Conservation (phyloP, 2,113 vertebrate species). For the Himantopus leucocephalus region DNA sequence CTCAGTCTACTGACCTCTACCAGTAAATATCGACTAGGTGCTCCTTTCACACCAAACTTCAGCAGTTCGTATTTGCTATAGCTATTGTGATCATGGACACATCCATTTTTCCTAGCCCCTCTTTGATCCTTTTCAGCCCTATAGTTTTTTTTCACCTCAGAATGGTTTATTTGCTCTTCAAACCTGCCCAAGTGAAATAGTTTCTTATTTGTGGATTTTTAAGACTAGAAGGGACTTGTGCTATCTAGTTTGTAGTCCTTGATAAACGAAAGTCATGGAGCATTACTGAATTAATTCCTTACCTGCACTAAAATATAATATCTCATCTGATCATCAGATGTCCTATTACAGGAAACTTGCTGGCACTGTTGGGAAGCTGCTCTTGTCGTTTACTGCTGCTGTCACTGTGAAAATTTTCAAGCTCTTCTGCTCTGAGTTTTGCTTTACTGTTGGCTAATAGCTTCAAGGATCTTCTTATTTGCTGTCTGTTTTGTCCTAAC, state of each 20-base stretch:
- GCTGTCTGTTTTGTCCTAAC: background rate
- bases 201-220: background rate
- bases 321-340: background rate
- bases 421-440: background rate
- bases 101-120: background rate
- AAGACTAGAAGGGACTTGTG: background rate
- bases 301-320: background rate
- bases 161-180: background rate
- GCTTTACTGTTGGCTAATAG: background rate
- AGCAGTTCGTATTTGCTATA: background rate
- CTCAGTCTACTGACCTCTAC: background rate
- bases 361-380: background rate
- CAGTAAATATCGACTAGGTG: background rate
- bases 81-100: background rate
- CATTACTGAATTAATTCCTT: background rate
- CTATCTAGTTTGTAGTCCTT: background rate
- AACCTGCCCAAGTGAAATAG: background rate
- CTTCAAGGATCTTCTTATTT: background rate
- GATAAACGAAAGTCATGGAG: background rate
- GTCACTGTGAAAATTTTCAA: background rate
- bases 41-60: background rate
- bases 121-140: background rate
- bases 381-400: background rate
- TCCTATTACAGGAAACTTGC: background rate
- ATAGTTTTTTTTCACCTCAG: background rate